phyloP scores from a whole-genome alignment of 1,140 invertebrate species.

The Drosophila sp. region DNA sequence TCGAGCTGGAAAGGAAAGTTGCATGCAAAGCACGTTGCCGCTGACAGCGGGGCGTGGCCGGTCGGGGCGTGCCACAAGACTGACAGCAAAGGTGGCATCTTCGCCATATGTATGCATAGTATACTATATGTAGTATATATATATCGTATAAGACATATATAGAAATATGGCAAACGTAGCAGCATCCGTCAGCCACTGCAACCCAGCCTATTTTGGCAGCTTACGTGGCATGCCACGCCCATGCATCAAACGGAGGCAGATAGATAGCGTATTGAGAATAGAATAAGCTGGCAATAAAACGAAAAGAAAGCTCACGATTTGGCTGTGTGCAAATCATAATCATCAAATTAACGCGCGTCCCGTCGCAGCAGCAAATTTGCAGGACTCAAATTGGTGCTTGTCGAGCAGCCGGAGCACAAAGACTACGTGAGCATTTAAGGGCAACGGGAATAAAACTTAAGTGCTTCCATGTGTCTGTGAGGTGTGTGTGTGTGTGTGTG shows the following conservation, averaged over 20 bases:
- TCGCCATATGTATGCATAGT: too few relatives aligned
- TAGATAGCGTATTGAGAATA: neutral
- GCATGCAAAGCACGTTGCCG: slow-evolving; percentile 76
- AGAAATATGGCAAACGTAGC: slow-evolving; percentile 37
- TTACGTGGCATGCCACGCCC: slow-evolving; percentile 58
- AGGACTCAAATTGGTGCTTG: slow-evolving; percentile 64
- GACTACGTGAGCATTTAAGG: slow-evolving; percentile 78
- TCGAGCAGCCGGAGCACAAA: slow-evolving; percentile 42
- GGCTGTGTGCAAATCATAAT: slow-evolving; percentile 73
- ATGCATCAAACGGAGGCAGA: neutral
- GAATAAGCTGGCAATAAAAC: slow-evolving; percentile 5
- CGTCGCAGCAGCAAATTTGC: slow-evolving; percentile 45
- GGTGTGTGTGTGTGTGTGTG: too few relatives aligned
- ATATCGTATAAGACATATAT: neutral
- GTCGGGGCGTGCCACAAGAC: slow-evolving; percentile 33
- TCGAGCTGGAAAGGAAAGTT: slow-evolving; percentile 14
- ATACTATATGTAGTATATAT: too few relatives aligned
- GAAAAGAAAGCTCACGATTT: slow-evolving; percentile 33
- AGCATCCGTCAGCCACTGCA: slow-evolving; percentile 49
- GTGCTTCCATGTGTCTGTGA: slow-evolving; percentile 51
- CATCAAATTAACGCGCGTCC: slow-evolving; percentile 73
- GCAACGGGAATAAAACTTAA: slow-evolving; percentile 75
- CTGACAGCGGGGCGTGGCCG: slow-evolving; percentile 68
- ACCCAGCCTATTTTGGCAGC: slow-evolving; percentile 51
- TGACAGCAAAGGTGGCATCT: slow-evolving; percentile 36